Evolutionary conservation across 2,113 vertebrate species (phyloP), one percentile per base, ranked within the genome.

Genomic region (Podocnemis expansa): DNA sequence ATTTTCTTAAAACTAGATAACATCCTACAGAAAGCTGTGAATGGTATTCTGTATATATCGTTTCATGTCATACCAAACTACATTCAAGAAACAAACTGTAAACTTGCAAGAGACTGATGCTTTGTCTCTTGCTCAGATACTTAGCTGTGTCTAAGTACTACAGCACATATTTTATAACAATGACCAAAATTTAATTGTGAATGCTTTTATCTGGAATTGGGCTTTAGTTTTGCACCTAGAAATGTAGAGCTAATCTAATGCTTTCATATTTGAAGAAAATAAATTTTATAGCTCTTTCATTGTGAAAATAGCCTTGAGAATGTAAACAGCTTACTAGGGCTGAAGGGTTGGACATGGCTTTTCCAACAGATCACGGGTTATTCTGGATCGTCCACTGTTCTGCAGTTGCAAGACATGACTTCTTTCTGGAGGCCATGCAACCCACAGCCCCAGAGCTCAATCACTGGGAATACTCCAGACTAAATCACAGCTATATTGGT

Each of bases 171-270:
- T 94, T 94, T 17, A 0, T 58, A 90, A 83, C 27, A 21, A 56
- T 89, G 87, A 54, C 45, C 73, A 6, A 22, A 76, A 25, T 1
- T n/a, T 25, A 75, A 78, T 76, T 6, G 3, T 38, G 49, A 25
- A 4, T 93, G 41, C 49, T 80, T 8, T 96, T 88, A 94, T 95
- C 58, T 95, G 80, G 63, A 97, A 91, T 54, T 88, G 93, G 63
- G 54, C 93, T 94, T 97, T 84, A 49, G 91, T 91, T 34, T 92
- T 80, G 93, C 51, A 92, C 87, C 67, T 88, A 95, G 90, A 94
- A 95, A 96, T 0, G 2, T 82, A 67, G 87, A 91, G 78, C 41
- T 95, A 80, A 90, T 93, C 63, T 96, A 82, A 93, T 70, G n/a
- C 93, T 89, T 89, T 91, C 83, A 58, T 90, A 56, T 93, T 96